Conservation (phyloP, 2,113 vertebrate genomes). For the Lophochroa leadbeateri region DNA sequence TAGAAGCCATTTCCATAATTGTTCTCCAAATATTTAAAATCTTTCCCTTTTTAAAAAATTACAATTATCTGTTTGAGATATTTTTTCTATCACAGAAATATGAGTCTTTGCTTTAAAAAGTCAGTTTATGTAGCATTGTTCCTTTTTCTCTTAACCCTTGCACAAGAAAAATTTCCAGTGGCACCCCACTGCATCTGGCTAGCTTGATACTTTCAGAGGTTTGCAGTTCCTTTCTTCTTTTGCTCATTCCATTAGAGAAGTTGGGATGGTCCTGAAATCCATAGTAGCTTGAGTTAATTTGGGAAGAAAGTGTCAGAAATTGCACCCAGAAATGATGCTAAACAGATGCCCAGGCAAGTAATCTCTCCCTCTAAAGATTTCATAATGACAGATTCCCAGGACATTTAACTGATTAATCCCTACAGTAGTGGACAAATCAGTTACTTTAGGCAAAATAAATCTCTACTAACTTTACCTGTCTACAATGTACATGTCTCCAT, state of each 20-base stretch:
- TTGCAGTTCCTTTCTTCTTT: background rate
- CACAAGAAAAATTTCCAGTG: background rate
- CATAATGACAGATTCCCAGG: background rate
- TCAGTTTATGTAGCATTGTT: background rate
- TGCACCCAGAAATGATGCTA: constrained; percentile 5
- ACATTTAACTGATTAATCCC: background rate
- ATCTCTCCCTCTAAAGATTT: constrained; percentile 16
- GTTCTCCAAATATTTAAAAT: background rate
- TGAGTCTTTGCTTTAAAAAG: background rate
- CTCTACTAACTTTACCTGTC: background rate
- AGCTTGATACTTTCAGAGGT: background rate
- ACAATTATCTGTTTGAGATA: background rate
- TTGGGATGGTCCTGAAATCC: background rate
- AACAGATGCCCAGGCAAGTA: constrained; percentile 10
- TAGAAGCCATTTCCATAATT: background rate
- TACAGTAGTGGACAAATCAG: background rate
- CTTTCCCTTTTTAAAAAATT: background rate
- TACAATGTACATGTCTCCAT: background rate
- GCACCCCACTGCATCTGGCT: background rate
- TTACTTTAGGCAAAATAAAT: background rate
- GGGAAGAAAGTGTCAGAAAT: constrained; percentile 3
- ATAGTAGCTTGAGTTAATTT: constrained; percentile 14
- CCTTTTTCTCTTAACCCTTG: background rate
- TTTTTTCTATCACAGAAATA: background rate
- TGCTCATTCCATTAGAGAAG: background rate